These are phyloP conservation scores for Drosophila micromelanica DNA, from an alignment of 1,140 invertebrate species.

Conservation along the genomic window DNA sequence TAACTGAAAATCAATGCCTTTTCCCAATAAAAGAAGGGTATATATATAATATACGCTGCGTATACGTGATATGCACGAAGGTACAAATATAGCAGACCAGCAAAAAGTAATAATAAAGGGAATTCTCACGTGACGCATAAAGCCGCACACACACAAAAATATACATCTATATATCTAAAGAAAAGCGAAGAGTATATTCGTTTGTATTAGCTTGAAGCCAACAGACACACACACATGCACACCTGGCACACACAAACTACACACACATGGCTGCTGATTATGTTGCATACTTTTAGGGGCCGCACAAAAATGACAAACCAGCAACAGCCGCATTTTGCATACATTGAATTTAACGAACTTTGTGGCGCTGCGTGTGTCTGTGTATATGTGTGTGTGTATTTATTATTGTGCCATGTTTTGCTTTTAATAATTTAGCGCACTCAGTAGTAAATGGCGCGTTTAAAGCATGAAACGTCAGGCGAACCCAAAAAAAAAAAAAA, in stretches of 20 bases:
- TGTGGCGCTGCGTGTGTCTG: not conserved
- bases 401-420: slow-evolving; percentile 54
- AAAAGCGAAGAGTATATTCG: not conserved
- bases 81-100: slow-evolving; percentile 12
- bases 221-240: slow-evolving; percentile 1
- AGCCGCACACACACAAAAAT: slow-evolving; percentile 39
- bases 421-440: slow-evolving; percentile 76
- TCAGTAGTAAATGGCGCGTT: slow-evolving; percentile 74
- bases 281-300: slow-evolving; percentile 65
- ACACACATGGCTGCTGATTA: slow-evolving; percentile 62
- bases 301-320: slow-evolving; percentile 62
- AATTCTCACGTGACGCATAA: slow-evolving; percentile 83
- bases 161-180: slow-evolving; percentile 12
- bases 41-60: slow-evolving; percentile 41
- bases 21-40: slow-evolving; percentile 30
- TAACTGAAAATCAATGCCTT: slow-evolving; percentile 73
- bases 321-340: slow-evolving; percentile 71
- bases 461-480: slow-evolving; percentile 74
- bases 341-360: slow-evolving; percentile 75
- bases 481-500: slow-evolving; percentile 62
- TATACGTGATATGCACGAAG: slow-evolving; percentile 70
- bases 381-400: not conserved
- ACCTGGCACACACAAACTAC: slow-evolving; percentile 16
- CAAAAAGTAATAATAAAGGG: slow-evolving; percentile 77
- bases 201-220: slow-evolving; percentile 34